Conservation (phyloP, 2,797 vertebrate species). For the Heterohyrax brucei region DNA sequence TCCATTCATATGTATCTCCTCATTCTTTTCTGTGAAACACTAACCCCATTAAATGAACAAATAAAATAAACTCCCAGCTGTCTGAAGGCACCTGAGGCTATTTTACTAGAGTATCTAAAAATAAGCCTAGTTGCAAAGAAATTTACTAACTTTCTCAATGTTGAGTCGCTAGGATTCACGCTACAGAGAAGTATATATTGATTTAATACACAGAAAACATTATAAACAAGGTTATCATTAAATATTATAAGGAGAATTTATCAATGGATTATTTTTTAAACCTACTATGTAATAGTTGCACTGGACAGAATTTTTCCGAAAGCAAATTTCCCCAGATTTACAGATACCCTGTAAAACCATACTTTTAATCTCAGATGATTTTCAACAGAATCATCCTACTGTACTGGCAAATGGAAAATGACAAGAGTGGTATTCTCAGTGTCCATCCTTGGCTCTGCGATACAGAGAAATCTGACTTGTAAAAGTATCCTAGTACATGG, state of each 20-base stretch:
- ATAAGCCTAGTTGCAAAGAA: slow-evolving; percentile 44
- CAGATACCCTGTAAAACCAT: neutral
- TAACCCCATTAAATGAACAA: slow-evolving; percentile 50
- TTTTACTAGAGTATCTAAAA: slow-evolving; percentile 39
- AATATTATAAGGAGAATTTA: slow-evolving; percentile 41
- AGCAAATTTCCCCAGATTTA: slow-evolving; percentile 40
- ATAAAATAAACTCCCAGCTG: slow-evolving; percentile 20
- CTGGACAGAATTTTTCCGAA: neutral
- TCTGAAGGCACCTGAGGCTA: neutral
- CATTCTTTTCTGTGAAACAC: slow-evolving; percentile 30
- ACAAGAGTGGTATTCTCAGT: neutral
- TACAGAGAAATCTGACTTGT: neutral
- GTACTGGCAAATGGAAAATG: slow-evolving; percentile 53
- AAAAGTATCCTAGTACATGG: neutral
- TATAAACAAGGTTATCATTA: neutral
- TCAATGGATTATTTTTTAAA: slow-evolving; percentile 23
- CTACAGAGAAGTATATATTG: neutral
- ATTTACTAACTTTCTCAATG: slow-evolving; percentile 53
- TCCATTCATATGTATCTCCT: slow-evolving; percentile 24
- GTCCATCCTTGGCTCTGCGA: slow-evolving; percentile 1
- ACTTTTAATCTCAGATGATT: neutral
- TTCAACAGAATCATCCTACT: slow-evolving; percentile 15
- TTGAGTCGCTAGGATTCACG: slow-evolving; percentile 20
- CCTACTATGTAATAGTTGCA: slow-evolving; percentile 1
- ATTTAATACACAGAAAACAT: slow-evolving; percentile 28